These are phyloP conservation scores for Sebastes elongatus DNA, from an alignment of 2,797 vertebrate genomes.

Conservation along the genomic window DNA sequence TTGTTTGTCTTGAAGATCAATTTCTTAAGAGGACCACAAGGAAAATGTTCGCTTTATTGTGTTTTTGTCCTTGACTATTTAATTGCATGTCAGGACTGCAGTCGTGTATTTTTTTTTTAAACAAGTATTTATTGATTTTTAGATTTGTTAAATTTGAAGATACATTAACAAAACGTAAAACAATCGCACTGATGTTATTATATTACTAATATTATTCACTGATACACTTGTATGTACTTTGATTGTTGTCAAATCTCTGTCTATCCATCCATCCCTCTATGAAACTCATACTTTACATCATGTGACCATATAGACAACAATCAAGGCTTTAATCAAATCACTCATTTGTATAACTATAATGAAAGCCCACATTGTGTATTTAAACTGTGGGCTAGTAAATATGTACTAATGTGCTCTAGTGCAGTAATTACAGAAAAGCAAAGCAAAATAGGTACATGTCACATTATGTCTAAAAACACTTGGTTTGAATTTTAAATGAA, in stretches of 20 bases:
- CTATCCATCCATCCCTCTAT: not conserved
- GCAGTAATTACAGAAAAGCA: not conserved
- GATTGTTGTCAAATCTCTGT: not conserved
- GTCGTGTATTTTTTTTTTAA: not conserved
- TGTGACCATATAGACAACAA: not conserved
- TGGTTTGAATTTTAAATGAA: not conserved
- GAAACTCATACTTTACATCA: not conserved
- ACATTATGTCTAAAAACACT: too few species aligned
- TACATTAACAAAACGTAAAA: too few species aligned
- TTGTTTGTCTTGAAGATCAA: not conserved
- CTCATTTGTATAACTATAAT: not conserved
- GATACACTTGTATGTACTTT: too few species aligned
- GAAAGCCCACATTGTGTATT: not conserved
- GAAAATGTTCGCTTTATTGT: not conserved
- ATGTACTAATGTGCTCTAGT: not conserved
- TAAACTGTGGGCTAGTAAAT: not conserved
- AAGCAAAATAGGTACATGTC: not conserved
- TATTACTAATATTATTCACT: accelerated
- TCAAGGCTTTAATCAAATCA: not conserved
- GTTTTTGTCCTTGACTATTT: not conserved
- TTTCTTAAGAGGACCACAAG: not conserved
- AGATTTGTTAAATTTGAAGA: too few species aligned
- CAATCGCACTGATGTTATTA: too few species aligned
- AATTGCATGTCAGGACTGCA: not conserved
- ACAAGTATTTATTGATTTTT: too few species aligned